phyloP scores from a whole-genome alignment of 30 jellyfish, hydroid and myxozoan genomes.

The Clytia hemisphaerica region DNA sequence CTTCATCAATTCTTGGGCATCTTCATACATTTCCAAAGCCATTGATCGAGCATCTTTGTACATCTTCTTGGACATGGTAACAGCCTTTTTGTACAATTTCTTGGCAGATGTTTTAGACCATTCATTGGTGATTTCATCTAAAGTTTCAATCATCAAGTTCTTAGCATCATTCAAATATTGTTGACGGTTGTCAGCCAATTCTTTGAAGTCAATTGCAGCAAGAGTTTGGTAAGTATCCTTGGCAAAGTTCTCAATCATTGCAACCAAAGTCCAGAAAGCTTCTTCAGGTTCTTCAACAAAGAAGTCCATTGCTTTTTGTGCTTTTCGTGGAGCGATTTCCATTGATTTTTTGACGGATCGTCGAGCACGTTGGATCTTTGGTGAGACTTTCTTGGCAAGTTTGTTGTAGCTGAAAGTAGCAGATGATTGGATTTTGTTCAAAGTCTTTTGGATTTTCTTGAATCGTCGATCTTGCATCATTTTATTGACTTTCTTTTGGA shows the following conservation, averaged over 20 bases:
- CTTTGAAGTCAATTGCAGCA: neutral
- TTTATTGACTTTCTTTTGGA: constrained; percentile 28
- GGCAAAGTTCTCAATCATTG: neutral
- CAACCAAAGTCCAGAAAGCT: constrained; percentile 69
- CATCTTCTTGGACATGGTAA: too few species aligned
- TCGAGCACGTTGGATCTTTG: neutral
- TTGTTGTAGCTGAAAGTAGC: constrained; percentile 34
- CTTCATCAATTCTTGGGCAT: too few species aligned
- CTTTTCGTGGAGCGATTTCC: constrained; percentile 6
- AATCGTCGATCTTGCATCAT: constrained; percentile 39
- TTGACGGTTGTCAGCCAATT: neutral
- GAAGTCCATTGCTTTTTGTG: neutral
- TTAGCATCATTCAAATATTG: neutral
- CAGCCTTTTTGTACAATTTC: constrained; percentile 9
- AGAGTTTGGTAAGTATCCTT: neutral
- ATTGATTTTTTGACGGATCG: neutral
- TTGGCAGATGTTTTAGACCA: constrained; percentile 26
- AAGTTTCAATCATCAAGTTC: neutral
- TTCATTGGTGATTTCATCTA: constrained; percentile 14
- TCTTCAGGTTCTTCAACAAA: constrained; percentile 80
- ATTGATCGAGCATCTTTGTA: too few species aligned
- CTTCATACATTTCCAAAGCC: too few species aligned
- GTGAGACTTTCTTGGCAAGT: constrained; percentile 30
- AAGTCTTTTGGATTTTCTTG: neutral
- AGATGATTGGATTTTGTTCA: constrained; percentile 36